phyloP scores from a whole-genome alignment of 2,888 invertebrate species.

The Thereva nobilitata region DNA sequence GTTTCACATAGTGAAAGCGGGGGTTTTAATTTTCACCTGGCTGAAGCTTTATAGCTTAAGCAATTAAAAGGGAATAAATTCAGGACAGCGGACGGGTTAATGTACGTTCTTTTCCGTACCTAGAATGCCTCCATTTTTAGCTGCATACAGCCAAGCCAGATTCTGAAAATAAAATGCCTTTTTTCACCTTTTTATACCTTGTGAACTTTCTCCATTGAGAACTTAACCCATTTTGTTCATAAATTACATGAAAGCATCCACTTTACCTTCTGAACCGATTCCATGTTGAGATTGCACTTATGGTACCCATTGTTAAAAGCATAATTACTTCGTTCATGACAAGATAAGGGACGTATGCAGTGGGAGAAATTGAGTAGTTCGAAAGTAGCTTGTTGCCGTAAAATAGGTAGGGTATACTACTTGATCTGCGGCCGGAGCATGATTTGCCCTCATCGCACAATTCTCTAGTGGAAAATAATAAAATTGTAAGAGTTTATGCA shows the following conservation, averaged over 20 bases:
- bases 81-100: slow-evolving; percentile 15
- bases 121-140: slow-evolving; percentile 4
- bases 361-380: slow-evolving; percentile 21
- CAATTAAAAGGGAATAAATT: slow-evolving; percentile 20
- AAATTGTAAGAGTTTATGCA: no score
- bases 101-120: slow-evolving; percentile 23
- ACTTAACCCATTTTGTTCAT: slow-evolving; percentile 46
- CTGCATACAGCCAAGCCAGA: background rate
- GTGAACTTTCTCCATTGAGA: slow-evolving; percentile 44
- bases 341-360: slow-evolving; percentile 11
- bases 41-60: slow-evolving; percentile 23
- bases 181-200: slow-evolving; percentile 11
- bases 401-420: background rate
- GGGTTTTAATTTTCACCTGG: slow-evolving; percentile 21
- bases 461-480: no score
- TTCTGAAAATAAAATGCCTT: slow-evolving; percentile 18
- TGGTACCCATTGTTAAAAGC: slow-evolving; percentile 27
- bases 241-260: slow-evolving; percentile 44
- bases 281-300: slow-evolving; percentile 34
- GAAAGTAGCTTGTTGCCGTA: slow-evolving; percentile 34
- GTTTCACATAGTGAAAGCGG: slow-evolving; percentile 14
- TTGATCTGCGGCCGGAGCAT: no score
- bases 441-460: no score
- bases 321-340: slow-evolving; percentile 22
- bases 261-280: slow-evolving; percentile 37